Evolutionary conservation across 2,797 vertebrate genomes (phyloP), one percentile per base, ranked within the genome.

Genomic region (Brotula barbata): DNA sequence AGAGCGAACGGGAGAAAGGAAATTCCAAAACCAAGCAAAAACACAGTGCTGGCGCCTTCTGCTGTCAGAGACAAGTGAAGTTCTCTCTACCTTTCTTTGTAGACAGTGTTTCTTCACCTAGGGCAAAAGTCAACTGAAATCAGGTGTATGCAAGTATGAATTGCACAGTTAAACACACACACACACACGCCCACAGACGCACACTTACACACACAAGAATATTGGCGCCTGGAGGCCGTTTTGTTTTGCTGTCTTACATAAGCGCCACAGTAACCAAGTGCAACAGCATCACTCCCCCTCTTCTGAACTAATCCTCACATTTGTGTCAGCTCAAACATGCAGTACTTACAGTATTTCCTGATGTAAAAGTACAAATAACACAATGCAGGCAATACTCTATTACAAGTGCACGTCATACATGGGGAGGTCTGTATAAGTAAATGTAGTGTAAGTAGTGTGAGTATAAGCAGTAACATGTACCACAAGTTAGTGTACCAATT

Each of bases 51-150:
- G 81, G 83, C 48, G 73, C 78, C 73, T 75, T 75, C 57, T 37
- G 42, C 80, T 75, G 80, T 83, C 79, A 79, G 75, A 83, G 73
- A 81, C 81, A 85, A 73, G 28, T 58, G 77, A 45, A 71, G 78
- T 56, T 77, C 65, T 67, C 66, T 54, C 61, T 48, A 20, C 41
- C 46, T 41, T 55, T 51, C 84, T 85, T 86, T 84, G 85, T 87
- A 86, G 80, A 21, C 58, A 21, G 47, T 17, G 58, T 79, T 82
- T 65, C 80, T 81, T 58, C 48, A 46, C 58, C 44, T 63, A 53
- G 73, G 73, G 56, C 82, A 87, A 68, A 88, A 77, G 83, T 85
- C 85, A 87, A 87, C 69, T 78, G 62, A 77, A 87, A 79, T 86
- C 85, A 84, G 80, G 81, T 80, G 86, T 78, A 78, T 50, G 62